A percentile compares a stretch with the other conserved stretches of the same genome.
phyloP scores from a whole-genome alignment of 2,888 invertebrate genomes.

The Tupiocoris notatus region DNA sequence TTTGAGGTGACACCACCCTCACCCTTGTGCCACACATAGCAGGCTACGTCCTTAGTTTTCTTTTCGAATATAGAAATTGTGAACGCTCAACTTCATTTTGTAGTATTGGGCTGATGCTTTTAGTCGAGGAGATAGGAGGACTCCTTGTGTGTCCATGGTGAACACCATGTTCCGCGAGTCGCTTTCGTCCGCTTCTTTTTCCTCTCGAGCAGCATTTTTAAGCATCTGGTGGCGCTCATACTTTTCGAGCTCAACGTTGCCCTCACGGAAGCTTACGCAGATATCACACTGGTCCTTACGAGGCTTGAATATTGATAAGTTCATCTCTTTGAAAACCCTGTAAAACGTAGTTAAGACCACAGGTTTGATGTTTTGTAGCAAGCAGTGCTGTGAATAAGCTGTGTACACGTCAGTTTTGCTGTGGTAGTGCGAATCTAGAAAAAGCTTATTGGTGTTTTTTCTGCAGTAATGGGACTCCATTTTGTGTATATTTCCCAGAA shows the following conservation, averaged over 20 bases:
- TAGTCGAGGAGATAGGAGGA: slow-evolving; percentile 47
- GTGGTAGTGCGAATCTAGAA: not conserved
- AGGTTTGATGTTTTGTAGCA: not conserved
- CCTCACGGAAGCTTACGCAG: too few relatives aligned
- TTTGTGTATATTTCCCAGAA: not conserved
- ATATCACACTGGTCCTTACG: too few relatives aligned
- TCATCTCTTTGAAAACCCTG: not conserved
- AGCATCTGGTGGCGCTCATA: not conserved
- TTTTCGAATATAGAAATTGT: slow-evolving; percentile 53
- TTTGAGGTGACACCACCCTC: slow-evolving; percentile 41
- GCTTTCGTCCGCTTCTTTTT: not conserved
- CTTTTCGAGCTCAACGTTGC: not conserved
- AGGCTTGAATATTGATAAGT: not conserved
- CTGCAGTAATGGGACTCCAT: not conserved
- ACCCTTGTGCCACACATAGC: slow-evolving; percentile 55
- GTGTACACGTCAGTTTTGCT: not conserved
- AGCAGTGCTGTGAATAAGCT: not conserved
- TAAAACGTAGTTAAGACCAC: not conserved
- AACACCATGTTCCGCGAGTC: slow-evolving; percentile 12
- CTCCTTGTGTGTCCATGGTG: slow-evolving; percentile 49
- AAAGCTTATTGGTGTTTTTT: not conserved
- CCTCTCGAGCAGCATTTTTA: not conserved
- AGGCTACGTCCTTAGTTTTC: slow-evolving; percentile 58
- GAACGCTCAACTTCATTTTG: slow-evolving; percentile 46
- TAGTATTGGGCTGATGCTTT: slow-evolving; percentile 48